Evolutionary conservation across 2,888 invertebrate genomes (phyloP).

Genomic region (Barypeithes pellucidus): DNA sequence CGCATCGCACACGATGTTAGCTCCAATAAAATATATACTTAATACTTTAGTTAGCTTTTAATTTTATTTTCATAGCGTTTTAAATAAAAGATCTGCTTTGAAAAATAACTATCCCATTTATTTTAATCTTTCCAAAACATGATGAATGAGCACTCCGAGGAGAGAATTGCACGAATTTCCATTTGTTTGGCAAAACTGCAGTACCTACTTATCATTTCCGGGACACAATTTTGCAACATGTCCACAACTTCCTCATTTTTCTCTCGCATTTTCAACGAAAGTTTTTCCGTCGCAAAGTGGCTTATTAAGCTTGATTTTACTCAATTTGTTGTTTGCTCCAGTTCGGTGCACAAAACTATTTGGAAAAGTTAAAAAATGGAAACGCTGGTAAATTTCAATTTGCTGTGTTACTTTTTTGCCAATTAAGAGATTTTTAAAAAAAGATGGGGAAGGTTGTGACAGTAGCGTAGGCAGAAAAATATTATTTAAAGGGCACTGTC

Average conservation of each 20-base stretch:
- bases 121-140: not conserved
- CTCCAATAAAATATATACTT: too few species aligned
- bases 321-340: slow-evolving; percentile 26
- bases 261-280: slow-evolving; percentile 8
- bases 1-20: too few species aligned
- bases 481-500: too few species aligned
- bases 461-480: not conserved
- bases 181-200: slow-evolving; percentile 3
- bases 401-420: slow-evolving; percentile 7
- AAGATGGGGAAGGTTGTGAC: not conserved
- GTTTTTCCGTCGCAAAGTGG: slow-evolving; percentile 21
- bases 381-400: slow-evolving; percentile 13
- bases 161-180: slow-evolving; percentile 13
- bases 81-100: not conserved
- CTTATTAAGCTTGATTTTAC: slow-evolving; percentile 23
- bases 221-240: slow-evolving; percentile 3
- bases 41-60: too few species aligned
- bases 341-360: slow-evolving; percentile 21
- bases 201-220: slow-evolving; percentile 6
- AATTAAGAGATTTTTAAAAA: not conserved
- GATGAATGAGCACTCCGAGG: not conserved
- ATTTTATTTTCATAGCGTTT: too few species aligned
- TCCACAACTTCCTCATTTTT: slow-evolving; percentile 11
- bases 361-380: slow-evolving; percentile 8
- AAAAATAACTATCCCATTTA: not conserved